phyloP scores from a whole-genome alignment of 2,113 vertebrate species.

The Empidonax traillii region DNA sequence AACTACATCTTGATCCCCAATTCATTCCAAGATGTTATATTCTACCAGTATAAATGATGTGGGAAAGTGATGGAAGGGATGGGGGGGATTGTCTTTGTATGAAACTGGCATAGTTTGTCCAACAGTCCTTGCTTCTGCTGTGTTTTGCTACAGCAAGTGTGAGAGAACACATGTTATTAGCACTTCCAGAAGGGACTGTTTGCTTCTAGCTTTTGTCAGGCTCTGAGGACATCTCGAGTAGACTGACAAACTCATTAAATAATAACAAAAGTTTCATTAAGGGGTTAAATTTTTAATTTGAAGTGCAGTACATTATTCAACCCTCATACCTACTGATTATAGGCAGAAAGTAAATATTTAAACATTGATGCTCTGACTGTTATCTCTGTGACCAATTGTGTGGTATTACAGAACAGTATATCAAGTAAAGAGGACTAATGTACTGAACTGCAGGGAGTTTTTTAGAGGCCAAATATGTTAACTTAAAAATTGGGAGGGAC shows the following conservation, averaged over 20 bases:
- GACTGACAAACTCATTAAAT: not conserved
- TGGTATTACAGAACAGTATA: not conserved
- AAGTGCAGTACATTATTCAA: not conserved
- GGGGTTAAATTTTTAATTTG: not conserved
- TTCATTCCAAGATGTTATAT: not conserved
- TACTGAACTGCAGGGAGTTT: not conserved
- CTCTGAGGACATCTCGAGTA: accelerated
- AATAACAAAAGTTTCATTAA: not conserved
- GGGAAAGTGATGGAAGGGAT: not conserved
- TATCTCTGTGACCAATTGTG: not conserved
- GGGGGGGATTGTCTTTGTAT: not conserved
- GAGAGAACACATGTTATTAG: not conserved
- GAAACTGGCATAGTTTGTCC: not conserved
- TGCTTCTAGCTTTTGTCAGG: not conserved
- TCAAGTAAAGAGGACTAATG: not conserved
- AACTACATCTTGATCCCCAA: not conserved
- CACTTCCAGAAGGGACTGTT: not conserved
- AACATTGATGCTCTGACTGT: too few relatives aligned
- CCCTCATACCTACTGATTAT: not conserved
- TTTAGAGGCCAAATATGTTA: not conserved
- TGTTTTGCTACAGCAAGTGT: not conserved
- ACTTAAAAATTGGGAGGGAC: not conserved
- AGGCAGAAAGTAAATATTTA: not conserved
- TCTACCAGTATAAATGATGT: not conserved
- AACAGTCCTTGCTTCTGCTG: not conserved